Evolutionary conservation across 2,113 vertebrate genomes (phyloP).

Genomic region (Lichenostomus cassidix): DNA sequence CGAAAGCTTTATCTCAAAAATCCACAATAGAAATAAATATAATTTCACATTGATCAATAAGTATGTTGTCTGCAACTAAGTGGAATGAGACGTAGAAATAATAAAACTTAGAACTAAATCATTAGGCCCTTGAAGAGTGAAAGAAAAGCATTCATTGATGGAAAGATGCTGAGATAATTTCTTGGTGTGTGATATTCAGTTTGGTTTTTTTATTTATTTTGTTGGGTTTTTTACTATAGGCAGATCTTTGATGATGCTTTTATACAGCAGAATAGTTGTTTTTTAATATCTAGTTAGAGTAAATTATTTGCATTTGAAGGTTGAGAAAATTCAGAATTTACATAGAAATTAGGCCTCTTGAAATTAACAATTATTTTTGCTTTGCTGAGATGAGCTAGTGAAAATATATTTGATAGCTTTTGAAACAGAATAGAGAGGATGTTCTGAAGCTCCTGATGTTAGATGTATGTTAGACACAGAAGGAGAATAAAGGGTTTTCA

Average conservation of each 20-base stretch:
- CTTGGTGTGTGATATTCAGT: background rate
- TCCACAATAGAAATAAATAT: background rate
- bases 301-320: background rate
- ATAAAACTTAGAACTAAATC: background rate
- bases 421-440: background rate
- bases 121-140: background rate
- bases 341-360: background rate
- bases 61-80: background rate
- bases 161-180: background rate
- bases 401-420: background rate
- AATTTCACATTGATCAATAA: background rate
- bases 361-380: background rate
- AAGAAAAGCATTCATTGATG: background rate
- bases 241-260: background rate
- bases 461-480: background rate
- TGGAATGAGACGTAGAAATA: background rate
- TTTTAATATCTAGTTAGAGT: background rate
- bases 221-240: background rate
- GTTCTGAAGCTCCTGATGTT: background rate
- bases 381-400: background rate
- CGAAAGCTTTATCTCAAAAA: background rate
- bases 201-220: background rate
- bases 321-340: background rate
- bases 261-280: fast-evolving
- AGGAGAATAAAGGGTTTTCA: background rate